Evolutionary conservation across 2,113 vertebrate genomes (phyloP), one percentile per base, ranked within the genome.

Genomic region (Ivindomyrus marchei): DNA sequence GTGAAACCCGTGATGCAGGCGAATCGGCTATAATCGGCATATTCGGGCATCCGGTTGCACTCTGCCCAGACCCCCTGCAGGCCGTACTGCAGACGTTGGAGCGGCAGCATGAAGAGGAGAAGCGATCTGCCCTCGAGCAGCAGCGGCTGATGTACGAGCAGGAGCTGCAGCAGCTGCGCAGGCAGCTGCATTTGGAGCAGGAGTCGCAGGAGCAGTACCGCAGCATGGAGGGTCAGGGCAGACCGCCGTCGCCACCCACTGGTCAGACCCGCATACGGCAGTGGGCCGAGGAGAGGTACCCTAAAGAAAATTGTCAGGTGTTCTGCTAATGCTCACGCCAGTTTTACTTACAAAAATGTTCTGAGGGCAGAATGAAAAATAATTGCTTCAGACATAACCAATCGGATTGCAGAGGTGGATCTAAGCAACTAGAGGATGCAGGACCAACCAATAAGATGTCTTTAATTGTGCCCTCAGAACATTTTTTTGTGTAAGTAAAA

Each of bases 251-350:
- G 74, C 98, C 98, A 0, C 94, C 96, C 92, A 98, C 95, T 0
- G 96, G 98, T 11, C 98, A 98, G 94, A 97, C 97, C 90, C 96
- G 97, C 31, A 88, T 98, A 84, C 94, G 97, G 1, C 98, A 98
- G 92, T 99, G 98, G 98, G 96, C 97, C 0, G 97, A 99, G 91
- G 98, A 99, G 94, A 98, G 98, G 98, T 99, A 90, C 85, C 70
- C 21, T 50, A 9, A 21, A 21, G 8, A 7, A 15, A 42, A 15
- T 9, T 15, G 21, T 8, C 39, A 0, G 19, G 19, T 21, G 53
- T 56, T 56, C 53, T 56, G 53, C 53, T 56, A 56, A 56, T 56
- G 19, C 53, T 6, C 53, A 56, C 5, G 53, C 19, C 19, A 56
- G 53, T 56, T 56, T 56, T 56, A 56, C 4, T 56, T 56, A 7